A percentile compares a stretch with the other conserved stretches of the same genome.
These are phyloP conservation scores for Anabacerthia variegaticeps DNA, from an alignment of 2,797 vertebrate species.

Conservation along the genomic window DNA sequence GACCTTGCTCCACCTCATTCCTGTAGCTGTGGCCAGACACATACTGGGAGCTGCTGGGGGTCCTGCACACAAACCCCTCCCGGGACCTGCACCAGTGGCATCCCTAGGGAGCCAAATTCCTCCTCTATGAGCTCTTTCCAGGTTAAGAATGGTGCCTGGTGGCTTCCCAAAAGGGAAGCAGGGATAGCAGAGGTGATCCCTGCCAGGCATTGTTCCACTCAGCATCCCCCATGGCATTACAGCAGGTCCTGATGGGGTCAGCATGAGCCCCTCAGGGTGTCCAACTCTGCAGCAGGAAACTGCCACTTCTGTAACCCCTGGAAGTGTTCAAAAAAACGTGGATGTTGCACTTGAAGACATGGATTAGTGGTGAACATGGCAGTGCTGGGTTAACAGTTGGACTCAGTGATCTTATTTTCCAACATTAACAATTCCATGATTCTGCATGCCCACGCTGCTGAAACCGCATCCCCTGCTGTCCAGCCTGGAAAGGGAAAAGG, in stretches of 20 bases:
- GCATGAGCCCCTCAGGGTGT: fast-evolving
- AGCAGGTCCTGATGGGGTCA: background rate
- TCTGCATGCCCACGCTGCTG: background rate
- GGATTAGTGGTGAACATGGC: background rate
- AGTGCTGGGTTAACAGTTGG: background rate
- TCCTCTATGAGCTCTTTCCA: background rate
- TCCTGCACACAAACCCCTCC: background rate
- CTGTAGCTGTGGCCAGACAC: fast-evolving
- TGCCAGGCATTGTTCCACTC: background rate
- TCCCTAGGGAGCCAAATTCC: background rate
- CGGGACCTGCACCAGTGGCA: fast-evolving
- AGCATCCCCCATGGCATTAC: background rate
- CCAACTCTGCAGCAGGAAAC: background rate
- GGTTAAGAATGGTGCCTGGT: background rate
- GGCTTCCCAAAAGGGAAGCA: background rate
- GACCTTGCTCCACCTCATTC: background rate
- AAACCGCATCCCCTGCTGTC: background rate
- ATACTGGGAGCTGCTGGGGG: background rate
- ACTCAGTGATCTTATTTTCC: background rate
- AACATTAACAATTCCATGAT: background rate
- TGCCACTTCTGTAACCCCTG: background rate
- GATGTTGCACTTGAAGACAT: background rate
- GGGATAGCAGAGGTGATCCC: background rate
- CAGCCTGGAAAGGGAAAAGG: background rate
- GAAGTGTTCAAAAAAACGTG: background rate